These are phyloP conservation scores for Nestor notabilis DNA, from an alignment of 2,113 vertebrate genomes.

Conservation along the genomic window DNA sequence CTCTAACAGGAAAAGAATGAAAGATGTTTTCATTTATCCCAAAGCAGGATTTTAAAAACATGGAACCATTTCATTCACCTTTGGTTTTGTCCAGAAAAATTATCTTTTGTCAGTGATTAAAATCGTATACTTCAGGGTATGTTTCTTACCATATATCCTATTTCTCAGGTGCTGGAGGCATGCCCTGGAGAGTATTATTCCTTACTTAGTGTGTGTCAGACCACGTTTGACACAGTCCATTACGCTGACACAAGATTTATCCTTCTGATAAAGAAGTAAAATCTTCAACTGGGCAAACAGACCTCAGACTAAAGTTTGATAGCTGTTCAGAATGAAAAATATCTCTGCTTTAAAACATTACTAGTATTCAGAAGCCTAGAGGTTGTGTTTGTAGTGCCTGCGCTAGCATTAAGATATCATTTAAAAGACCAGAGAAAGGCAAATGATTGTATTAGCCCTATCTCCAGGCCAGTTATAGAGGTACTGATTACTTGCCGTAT, in stretches of 20 bases:
- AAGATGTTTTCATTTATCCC: not conserved
- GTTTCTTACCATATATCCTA: conserved; percentile 26
- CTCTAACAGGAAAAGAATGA: not conserved
- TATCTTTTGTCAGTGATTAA: not conserved
- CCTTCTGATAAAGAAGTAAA: conserved; percentile 25
- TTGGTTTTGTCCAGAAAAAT: conserved; percentile 9
- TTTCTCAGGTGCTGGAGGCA: conserved; percentile 53
- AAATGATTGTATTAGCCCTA: conserved; percentile 17
- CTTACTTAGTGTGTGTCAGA: conserved; percentile 60
- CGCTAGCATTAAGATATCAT: not conserved
- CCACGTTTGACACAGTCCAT: conserved; percentile 55
- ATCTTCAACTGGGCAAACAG: conserved; percentile 10
- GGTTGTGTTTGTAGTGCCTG: not conserved
- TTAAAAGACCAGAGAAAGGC: conserved; percentile 19
- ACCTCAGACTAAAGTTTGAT: not conserved
- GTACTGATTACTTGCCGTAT: not conserved
- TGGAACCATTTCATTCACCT: not conserved
- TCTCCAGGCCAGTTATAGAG: not conserved
- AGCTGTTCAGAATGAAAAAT: not conserved
- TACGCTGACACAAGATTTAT: conserved; percentile 44
- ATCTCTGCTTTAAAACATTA: not conserved
- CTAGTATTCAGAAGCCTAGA: not conserved
- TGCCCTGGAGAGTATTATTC: conserved; percentile 20
- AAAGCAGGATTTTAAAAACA: not conserved
- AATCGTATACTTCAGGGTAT: not conserved